Percentiles rank a stretch among this genome's conserved stretches.
phyloP scores from a whole-genome alignment of 2,888 invertebrate genomes.

The Cerceris rybyensis region DNA sequence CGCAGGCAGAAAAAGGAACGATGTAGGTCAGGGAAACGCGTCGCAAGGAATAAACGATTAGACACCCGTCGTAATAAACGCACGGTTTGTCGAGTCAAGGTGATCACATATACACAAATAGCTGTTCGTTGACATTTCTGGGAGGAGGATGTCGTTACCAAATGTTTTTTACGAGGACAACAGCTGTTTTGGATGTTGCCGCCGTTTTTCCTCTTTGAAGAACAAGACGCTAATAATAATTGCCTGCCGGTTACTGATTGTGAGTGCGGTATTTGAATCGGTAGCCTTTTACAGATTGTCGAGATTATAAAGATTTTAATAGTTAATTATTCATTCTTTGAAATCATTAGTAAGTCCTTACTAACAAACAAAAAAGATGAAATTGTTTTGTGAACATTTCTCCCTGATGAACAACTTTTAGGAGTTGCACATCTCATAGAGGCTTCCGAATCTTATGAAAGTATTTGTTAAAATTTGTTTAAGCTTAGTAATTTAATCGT shows the following conservation, averaged over 20 bases:
- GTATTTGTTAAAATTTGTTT: too few relatives aligned
- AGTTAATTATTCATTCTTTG: too few relatives aligned
- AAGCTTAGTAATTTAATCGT: too few relatives aligned
- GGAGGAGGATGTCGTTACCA: constrained; percentile 2
- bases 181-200: background rate
- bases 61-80: constrained; percentile 47
- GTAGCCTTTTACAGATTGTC: background rate
- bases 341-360: too few relatives aligned
- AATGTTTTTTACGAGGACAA: background rate
- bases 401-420: too few relatives aligned
- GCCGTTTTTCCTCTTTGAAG: background rate
- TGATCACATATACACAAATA: constrained; percentile 36
- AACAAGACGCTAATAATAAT: too few relatives aligned
- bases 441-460: too few relatives aligned
- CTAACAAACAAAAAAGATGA: too few relatives aligned
- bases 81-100: constrained; percentile 55
- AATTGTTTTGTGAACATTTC: too few relatives aligned
- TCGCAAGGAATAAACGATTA: constrained; percentile 61
- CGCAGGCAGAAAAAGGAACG: constrained; percentile 51
- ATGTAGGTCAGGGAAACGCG: constrained; percentile 70
- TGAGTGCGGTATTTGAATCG: background rate
- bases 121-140: constrained; percentile 52
- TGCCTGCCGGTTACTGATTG: too few relatives aligned
- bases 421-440: too few relatives aligned
- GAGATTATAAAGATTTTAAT: too few relatives aligned